Base-by-base conservation (phyloP, 2,113 vertebrate genomes). In the Corythornis madagascariensis region DNA sequence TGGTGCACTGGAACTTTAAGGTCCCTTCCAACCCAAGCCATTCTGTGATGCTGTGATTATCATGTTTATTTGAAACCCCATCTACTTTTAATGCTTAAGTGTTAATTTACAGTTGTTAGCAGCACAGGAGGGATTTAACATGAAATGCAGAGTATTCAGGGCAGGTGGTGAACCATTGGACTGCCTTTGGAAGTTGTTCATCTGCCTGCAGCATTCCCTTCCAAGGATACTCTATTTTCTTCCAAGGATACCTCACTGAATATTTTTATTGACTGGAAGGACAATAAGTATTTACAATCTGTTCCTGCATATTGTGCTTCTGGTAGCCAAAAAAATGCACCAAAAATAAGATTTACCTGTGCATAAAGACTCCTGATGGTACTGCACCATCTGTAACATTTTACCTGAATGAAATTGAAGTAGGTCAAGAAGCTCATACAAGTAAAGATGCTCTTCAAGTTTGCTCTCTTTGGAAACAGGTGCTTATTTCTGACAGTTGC, bases 341-440 rank as follows among this genome's bases (percentile, higher is more conserved):
- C 7, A 76, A 74, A 91, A 80, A 71, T 86, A 60, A 21, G 15
- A 63, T 77, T 74, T 10, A 52, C 70, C 42, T 74, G 28, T 65
- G 28, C 56, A 52, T 47, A 43, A 52, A 57, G 33, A 63, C 38
- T 76, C 35, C 31, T 73, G 22, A 67, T 9, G 2, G 7, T 11
- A 72, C 69, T 33, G 14, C 16, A 79, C 4, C 1, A 1, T 21
- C 16, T 57, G 50, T 83, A 47, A 70, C 55, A 64, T 50, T 91
- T 73, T 43, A 79, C 65, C 45, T 83, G 45, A 92, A 84, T 52
- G 13, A 88, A 94, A 86, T 88, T 59, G 69, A 69, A 84, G 38
- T 71, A 38, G 11, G 35, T 91, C 63, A 83, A 78, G 61, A 80
- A 57, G 45, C 25, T 64, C 31, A 64, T 55, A 38, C 13, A 90